Base-by-base conservation (phyloP, 2,888 invertebrate genomes). In the Meteorus colon region DNA sequence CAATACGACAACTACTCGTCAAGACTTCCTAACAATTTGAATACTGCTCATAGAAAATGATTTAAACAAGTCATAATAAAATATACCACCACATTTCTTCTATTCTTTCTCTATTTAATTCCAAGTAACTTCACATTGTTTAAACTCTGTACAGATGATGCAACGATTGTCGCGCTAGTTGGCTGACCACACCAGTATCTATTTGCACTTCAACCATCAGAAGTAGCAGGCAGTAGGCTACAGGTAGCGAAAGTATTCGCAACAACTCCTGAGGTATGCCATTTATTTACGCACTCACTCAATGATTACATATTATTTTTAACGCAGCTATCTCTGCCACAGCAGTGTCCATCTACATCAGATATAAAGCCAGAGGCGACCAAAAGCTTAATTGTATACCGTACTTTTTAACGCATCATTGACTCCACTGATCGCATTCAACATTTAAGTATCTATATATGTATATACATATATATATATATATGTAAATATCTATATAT, bases 341-440 rank as follows among this genome's bases (percentile, higher is more conserved):
- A 41, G 41, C 41, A 41, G 41, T 41, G 41, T 41, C 41, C 41
- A 41, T 41, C 41, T 41, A 41, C 12, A 41, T 41, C 41, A 41
- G 41, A 41, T 41, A 41, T 12, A 41, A 41, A 41, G 41, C 41
- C 41, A 41, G 41, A 41, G 41, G 41, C 41, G 41, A 41, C 41
- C 48, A 16, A 48, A 48, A 48, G 48, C 48, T 48, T 48, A 55
- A 55, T 55, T 55, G 55, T 55, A 19, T 8, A 55, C 66, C 14
- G 24, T 62, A 19, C 29, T 51, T 75, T 81, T 77, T 66, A 78
- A 81, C 78, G 81, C 79, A 77, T 68, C 78, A 77, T 77, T 81
- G 78, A 77, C 70, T 78, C 74, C 74, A 51, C 65, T 66, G 67
- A 69, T 74, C 59, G 68, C 51, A 24, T 74, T 72, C 34, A 72